Percentiles rank a stretch among this genome's conserved stretches.
Conservation (phyloP, 2,888 invertebrate genomes). For the Anoplius nigerrimus region DNA sequence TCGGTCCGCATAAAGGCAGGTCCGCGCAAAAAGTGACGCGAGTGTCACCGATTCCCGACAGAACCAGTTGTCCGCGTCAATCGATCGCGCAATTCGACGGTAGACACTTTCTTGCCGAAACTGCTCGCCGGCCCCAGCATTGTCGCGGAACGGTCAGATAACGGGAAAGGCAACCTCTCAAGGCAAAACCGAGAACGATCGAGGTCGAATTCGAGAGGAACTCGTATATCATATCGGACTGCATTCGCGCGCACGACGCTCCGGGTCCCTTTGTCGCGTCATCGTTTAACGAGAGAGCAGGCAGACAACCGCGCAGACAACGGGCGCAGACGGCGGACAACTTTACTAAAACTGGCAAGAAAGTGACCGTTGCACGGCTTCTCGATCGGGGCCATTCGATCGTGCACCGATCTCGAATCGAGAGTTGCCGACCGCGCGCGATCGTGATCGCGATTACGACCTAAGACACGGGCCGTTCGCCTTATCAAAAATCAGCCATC, state of each 20-base stretch:
- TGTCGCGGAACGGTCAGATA: conserved; percentile 48
- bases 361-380: neutral
- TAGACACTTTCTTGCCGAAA: too few species aligned
- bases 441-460: too few species aligned
- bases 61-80: too few species aligned
- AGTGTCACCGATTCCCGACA: too few species aligned
- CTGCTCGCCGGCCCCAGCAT: neutral
- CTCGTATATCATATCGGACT: conserved; percentile 18
- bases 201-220: conserved; percentile 39
- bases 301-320: too few species aligned
- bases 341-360: neutral
- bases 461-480: too few species aligned
- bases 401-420: neutral
- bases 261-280: neutral
- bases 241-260: conserved; percentile 15
- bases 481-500: too few species aligned
- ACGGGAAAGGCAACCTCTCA: conserved; percentile 55
- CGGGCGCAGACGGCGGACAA: neutral
- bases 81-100: too few species aligned
- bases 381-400: neutral
- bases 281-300: neutral
- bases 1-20: too few species aligned
- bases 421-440: too few species aligned
- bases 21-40: too few species aligned
- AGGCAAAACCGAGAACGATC: conserved; percentile 36